Evolutionary conservation across 2,888 invertebrate genomes (phyloP).

Genomic region (Tachystola acroxantha): DNA sequence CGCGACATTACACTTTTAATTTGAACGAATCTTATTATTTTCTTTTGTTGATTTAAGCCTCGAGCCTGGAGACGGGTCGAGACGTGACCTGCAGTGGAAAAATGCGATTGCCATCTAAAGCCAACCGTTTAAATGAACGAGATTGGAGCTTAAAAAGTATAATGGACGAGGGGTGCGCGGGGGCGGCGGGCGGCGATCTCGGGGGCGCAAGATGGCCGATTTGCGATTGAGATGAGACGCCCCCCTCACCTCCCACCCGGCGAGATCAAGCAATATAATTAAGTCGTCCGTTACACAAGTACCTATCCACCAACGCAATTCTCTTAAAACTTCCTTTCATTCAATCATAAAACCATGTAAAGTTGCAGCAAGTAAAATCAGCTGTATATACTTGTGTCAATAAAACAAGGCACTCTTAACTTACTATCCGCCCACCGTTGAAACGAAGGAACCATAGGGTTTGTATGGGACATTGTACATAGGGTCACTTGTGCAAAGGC

Average conservation of each 20-base stretch:
- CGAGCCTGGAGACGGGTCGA: conserved; percentile 75
- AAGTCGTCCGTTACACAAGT: conserved; percentile 54
- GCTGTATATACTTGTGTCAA: no score
- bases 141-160: conserved; percentile 86
- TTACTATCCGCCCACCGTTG: no score
- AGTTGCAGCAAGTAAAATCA: no score
- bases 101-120: conserved; percentile 85
- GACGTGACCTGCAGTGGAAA: conserved; percentile 85
- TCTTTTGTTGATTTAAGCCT: conserved; percentile 84
- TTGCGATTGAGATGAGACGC: conserved; percentile 77
- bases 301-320: conserved; percentile 27
- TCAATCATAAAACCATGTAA: no score
- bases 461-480: no score
- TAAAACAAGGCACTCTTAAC: no score
- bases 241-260: conserved; percentile 38
- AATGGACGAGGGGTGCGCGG: conserved; percentile 75
- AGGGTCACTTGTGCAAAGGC: no score
- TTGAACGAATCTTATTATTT: conserved; percentile 84
- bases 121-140: conserved; percentile 85
- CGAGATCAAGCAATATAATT: conserved; percentile 75
- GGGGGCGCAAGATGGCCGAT: conserved; percentile 77
- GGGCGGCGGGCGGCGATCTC: conserved; percentile 69
- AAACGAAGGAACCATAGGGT: no score
- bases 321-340: no score
- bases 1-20: conserved; percentile 84